Evolutionary conservation across 2,888 invertebrate genomes (phyloP), one percentile per base, ranked within the genome.

Genomic region (Scaptomyza flava): DNA sequence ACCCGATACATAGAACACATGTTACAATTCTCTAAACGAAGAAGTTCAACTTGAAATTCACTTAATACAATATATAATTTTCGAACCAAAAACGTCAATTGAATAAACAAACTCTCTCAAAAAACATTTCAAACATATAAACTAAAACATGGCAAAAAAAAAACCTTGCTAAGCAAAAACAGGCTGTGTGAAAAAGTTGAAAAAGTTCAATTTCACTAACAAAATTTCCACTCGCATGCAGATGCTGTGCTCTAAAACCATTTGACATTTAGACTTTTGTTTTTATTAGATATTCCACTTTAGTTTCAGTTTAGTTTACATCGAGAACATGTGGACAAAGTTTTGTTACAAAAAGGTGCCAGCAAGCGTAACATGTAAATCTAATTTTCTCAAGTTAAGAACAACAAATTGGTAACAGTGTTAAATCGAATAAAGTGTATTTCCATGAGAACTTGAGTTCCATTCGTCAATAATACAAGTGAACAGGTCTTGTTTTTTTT

Each of bases 241-340:
- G 56, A 42, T 66, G 51, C 60, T 57, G 51, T 72, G 51, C 57
- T 43, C 65, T 56, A 77, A 86, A 83, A 71, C 68, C 88, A 57
- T 68, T 81, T 81, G 88, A 76, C 82, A 87, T 79, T 79, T 79
- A 62, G 56, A 80, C 78, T 77, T 80, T 80, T 77, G 78, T 68
- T 80, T 38, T 38, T 38, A 38, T 38, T 79, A 63, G 77, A 76
- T 71, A 79, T 72, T 38, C 38, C 8, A 38, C 38, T 38, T 38
- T 14, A 36, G n/a, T 36, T 36, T 36, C 6, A 7, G 11, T 60
- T 54, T 43, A 46, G 43, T 27, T 57, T 27, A 47, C 33, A 48
- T 36, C 34, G 41, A 31, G 43, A 52, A 12, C 50, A 63, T 64
- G 77, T 59, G 60, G 73, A 72, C 61, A 78, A 75, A 78, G 74